phyloP scores from a whole-genome alignment of 2,888 invertebrate species.

The Dryomyza anilis region DNA sequence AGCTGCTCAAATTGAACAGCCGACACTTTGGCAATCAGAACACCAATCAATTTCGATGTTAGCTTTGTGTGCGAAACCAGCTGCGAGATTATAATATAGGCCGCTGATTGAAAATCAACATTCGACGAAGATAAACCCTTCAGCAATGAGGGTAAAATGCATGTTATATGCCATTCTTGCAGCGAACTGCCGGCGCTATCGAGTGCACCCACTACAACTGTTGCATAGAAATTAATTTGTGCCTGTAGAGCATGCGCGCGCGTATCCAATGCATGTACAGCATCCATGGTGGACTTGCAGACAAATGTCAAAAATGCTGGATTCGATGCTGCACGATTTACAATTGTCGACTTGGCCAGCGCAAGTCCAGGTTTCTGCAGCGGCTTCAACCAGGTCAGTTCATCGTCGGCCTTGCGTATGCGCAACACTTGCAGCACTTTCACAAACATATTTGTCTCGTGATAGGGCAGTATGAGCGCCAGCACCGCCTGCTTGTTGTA shows the following conservation, averaged over 20 bases:
- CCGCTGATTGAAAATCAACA: slow-evolving; percentile 74
- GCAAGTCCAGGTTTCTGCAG: slow-evolving; percentile 77
- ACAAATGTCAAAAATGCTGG: slow-evolving; percentile 69
- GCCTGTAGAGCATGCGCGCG: slow-evolving; percentile 70
- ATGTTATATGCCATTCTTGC: slow-evolving; percentile 70
- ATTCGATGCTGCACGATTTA: slow-evolving; percentile 74
- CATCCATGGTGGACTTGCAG: slow-evolving; percentile 65
- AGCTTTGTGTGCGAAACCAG: slow-evolving; percentile 70
- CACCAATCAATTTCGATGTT: slow-evolving; percentile 64
- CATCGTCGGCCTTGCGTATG: slow-evolving; percentile 66
- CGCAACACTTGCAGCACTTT: slow-evolving; percentile 77
- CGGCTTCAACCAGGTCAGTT: slow-evolving; percentile 78
- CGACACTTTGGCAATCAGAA: slow-evolving; percentile 67
- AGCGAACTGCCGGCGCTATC: slow-evolving; percentile 64
- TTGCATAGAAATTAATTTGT: slow-evolving; percentile 80
- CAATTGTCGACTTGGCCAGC: slow-evolving; percentile 73
- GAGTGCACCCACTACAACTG: slow-evolving; percentile 74
- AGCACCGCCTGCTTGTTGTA: slow-evolving; percentile 85
- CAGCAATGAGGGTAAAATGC: slow-evolving; percentile 73
- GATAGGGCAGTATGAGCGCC: slow-evolving; percentile 85
- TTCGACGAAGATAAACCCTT: slow-evolving; percentile 72
- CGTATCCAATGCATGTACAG: slow-evolving; percentile 66
- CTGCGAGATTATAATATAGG: slow-evolving; percentile 76
- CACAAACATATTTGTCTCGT: slow-evolving; percentile 89
- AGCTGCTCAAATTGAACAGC: slow-evolving; percentile 64